A percentile compares a stretch with the other conserved stretches of the same genome.
phyloP scores from a whole-genome alignment of 2,797 vertebrate genomes.

The Columba guinea region DNA sequence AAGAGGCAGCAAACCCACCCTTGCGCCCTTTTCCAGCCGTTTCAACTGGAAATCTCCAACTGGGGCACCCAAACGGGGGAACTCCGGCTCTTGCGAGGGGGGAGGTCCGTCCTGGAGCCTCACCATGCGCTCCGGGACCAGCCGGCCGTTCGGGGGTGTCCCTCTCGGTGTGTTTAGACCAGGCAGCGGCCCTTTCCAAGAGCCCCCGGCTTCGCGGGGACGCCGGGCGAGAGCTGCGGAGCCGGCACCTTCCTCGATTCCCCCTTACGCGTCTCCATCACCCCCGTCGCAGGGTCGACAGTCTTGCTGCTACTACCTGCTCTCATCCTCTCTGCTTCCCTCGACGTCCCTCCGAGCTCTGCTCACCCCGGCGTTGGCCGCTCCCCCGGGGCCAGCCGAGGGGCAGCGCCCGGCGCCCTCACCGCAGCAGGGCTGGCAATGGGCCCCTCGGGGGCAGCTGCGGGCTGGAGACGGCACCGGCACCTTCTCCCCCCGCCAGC shows the following conservation, averaged over 20 bases:
- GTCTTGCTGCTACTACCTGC: neutral
- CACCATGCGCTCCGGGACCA: neutral
- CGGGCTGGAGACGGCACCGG: neutral
- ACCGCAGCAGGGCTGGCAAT: no score
- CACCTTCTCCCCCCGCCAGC: no score
- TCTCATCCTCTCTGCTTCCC: neutral
- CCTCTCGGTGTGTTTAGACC: neutral
- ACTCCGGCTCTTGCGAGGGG: neutral
- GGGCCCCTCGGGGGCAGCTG: neutral
- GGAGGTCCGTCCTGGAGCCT: neutral
- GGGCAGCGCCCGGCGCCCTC: neutral
- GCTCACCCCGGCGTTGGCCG: neutral
- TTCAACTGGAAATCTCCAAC: neutral
- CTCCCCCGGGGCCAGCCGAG: neutral
- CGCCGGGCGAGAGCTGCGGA: neutral
- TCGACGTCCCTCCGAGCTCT: neutral
- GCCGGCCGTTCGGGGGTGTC: neutral
- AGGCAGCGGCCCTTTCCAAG: neutral
- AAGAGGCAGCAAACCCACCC: neutral
- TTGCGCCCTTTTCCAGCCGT: neutral
- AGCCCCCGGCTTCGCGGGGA: neutral
- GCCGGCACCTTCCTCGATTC: neutral
- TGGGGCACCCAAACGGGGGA: neutral
- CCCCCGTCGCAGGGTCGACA: neutral
- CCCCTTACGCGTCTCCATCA: neutral